phyloP scores from a whole-genome alignment of 2,797 vertebrate genomes.

The Carduelis carduelis region DNA sequence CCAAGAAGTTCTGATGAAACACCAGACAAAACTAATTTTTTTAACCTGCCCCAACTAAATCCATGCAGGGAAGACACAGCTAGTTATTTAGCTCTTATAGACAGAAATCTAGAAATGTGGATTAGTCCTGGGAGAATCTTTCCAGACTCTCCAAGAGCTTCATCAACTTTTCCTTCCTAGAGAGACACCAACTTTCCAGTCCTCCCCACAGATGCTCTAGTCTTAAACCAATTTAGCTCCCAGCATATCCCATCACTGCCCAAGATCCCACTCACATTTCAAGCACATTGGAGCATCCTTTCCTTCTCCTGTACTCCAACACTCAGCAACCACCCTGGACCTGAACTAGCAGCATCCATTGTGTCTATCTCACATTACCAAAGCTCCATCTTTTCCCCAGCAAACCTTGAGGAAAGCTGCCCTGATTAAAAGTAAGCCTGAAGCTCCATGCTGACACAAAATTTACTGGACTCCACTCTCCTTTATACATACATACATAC shows the following conservation, averaged over 20 bases:
- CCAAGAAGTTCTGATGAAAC: neutral
- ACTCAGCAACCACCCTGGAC: neutral
- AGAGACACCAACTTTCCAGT: neutral
- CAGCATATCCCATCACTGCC: neutral
- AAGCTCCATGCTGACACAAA: neutral
- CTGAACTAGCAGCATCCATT: neutral
- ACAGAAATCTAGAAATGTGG: neutral
- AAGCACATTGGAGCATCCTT: neutral
- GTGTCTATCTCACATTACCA: neutral
- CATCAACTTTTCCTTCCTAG: neutral
- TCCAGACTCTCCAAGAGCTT: neutral
- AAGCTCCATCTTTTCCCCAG: neutral
- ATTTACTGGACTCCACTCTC: neutral
- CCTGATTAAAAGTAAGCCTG: neutral
- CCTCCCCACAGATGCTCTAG: neutral
- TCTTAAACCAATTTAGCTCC: neutral
- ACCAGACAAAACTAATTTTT: neutral
- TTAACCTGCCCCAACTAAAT: neutral
- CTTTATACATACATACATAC: neutral
- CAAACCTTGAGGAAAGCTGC: neutral
- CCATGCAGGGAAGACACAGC: neutral
- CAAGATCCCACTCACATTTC: neutral
- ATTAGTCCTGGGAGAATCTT: neutral
- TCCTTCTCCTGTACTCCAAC: neutral
- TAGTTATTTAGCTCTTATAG: neutral